phyloP scores from a whole-genome alignment of 2,797 vertebrate species.

The Syndactyla subalaris region DNA sequence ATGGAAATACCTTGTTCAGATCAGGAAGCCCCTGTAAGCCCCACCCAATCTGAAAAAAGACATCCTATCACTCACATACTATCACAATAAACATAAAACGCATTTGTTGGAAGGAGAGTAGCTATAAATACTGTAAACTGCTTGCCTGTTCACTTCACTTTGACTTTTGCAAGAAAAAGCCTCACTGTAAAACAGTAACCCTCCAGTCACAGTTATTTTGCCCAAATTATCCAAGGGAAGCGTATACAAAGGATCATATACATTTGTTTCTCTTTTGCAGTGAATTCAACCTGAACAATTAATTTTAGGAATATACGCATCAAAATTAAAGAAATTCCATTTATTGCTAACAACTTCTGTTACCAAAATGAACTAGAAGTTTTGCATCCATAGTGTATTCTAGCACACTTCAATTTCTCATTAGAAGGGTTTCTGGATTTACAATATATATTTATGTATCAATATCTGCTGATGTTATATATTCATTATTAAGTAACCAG shows the following conservation, averaged over 20 bases:
- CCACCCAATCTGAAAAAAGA: not conserved
- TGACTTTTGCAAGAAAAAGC: not conserved
- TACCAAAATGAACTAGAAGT: not conserved
- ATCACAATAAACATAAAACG: not conserved
- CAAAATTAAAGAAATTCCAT: not conserved
- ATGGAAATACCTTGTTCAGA: not conserved
- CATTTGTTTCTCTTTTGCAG: not conserved
- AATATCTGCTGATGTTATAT: not conserved
- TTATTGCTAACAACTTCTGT: not conserved
- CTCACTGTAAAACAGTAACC: not conserved
- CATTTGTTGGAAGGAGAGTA: not conserved
- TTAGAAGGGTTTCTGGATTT: not conserved
- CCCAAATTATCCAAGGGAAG: not conserved
- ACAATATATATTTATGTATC: not conserved
- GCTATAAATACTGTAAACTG: not conserved
- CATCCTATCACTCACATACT: fast-evolving
- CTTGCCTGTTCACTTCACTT: not conserved
- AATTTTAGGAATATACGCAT: not conserved
- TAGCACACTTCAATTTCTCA: not conserved
- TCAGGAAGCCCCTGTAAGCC: not conserved
- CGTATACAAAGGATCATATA: not conserved
- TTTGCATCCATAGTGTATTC: not conserved
- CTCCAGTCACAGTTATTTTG: not conserved
- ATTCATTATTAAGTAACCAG: not conserved
- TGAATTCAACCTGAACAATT: not conserved